phyloP scores from a whole-genome alignment of 2,113 vertebrate genomes.

The Pipra filicauda region DNA sequence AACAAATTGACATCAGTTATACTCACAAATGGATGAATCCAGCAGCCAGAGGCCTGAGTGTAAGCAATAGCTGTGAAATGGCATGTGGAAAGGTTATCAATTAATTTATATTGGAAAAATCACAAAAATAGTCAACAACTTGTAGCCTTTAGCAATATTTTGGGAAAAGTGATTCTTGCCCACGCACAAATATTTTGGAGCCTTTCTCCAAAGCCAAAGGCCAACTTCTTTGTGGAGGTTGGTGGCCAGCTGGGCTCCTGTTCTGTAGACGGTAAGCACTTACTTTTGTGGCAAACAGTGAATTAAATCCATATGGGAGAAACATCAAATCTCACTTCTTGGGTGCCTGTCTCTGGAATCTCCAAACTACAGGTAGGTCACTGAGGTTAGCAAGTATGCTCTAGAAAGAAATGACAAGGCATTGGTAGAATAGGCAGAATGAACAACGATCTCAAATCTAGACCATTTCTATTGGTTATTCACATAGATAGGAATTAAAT shows the following conservation, averaged over 20 bases:
- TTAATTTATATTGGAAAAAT: not conserved
- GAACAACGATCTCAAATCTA: not conserved
- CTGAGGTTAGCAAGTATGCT: not conserved
- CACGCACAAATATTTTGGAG: not conserved
- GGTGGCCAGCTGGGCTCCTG: not conserved
- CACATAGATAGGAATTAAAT: not conserved
- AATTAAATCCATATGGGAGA: not conserved
- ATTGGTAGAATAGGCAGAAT: not conserved
- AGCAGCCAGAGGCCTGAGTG: not conserved
- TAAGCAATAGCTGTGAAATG: not conserved
- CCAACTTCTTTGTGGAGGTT: not conserved
- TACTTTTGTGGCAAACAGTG: not conserved
- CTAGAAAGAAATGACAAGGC: not conserved
- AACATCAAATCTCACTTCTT: not conserved
- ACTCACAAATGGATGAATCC: not conserved
- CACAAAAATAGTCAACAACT: not conserved
- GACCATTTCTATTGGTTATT: not conserved
- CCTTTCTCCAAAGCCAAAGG: not conserved
- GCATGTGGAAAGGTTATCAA: not conserved
- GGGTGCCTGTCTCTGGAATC: not conserved
- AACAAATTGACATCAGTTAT: slow-evolving; percentile 13
- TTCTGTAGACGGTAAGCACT: not conserved
- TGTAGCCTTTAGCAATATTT: not conserved
- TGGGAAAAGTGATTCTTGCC: not conserved
- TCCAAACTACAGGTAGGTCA: not conserved